phyloP scores from a whole-genome alignment of 1,140 invertebrate species.

The Drosophila quadrilineata region DNA sequence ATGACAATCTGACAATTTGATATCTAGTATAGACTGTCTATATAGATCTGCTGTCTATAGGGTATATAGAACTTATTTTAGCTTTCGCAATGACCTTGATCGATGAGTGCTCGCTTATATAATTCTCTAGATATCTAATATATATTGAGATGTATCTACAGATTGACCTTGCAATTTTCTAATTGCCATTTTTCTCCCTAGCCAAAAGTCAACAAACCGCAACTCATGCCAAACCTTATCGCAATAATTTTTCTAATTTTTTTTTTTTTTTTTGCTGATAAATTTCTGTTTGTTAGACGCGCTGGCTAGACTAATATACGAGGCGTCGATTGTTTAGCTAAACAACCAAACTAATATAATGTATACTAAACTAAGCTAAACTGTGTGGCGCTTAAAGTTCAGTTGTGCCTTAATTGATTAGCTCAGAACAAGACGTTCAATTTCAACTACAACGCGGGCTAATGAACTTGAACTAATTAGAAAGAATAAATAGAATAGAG shows the following conservation, averaged over 20 bases:
- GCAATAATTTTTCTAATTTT: no score
- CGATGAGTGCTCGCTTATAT: slow-evolving; percentile 46
- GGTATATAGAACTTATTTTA: slow-evolving; percentile 42
- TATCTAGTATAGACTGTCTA: neutral
- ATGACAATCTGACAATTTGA: slow-evolving; percentile 11
- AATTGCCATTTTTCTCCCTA: neutral
- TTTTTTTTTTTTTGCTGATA: neutral
- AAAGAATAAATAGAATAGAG: no score
- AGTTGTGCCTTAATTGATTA: slow-evolving; percentile 45
- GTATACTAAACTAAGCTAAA: slow-evolving; percentile 16
- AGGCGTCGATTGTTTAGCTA: slow-evolving; percentile 15
- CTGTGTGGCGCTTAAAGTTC: slow-evolving; percentile 55
- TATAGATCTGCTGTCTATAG: slow-evolving; percentile 4
- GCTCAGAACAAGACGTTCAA: neutral
- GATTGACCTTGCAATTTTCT: slow-evolving; percentile 9
- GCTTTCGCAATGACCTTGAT: slow-evolving; percentile 48
- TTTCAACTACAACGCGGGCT: slow-evolving; percentile 8
- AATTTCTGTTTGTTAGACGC: slow-evolving; percentile 35
- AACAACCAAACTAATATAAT: slow-evolving; percentile 18
- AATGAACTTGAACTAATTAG: slow-evolving; percentile 41
- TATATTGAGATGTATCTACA: neutral
- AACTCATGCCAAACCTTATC: slow-evolving; percentile 3
- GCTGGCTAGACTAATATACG: slow-evolving; percentile 60
- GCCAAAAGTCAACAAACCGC: slow-evolving; percentile 26
- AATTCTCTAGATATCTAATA: slow-evolving; percentile 24